Evolutionary conservation across 2,797 vertebrate species (phyloP).

Genomic region (Phalloptychus januarius): DNA sequence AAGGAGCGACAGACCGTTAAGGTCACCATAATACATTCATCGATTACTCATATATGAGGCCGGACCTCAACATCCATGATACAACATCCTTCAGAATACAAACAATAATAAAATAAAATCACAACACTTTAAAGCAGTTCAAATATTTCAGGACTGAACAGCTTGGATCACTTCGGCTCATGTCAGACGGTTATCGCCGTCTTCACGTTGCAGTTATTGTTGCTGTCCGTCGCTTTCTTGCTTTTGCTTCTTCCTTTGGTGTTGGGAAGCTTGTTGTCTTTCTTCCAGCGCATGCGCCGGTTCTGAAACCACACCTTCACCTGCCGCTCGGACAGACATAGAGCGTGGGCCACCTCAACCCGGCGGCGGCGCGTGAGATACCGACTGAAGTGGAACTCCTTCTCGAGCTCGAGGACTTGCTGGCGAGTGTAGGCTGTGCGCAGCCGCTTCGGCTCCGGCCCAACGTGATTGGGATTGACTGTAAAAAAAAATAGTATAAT

Average conservation of each 20-base stretch:
- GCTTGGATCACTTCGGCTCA: not conserved
- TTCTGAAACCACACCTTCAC: slow-evolving; percentile 99
- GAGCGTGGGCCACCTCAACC: slow-evolving; percentile 92
- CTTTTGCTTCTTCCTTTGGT: slow-evolving; percentile 74
- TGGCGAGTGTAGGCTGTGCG: slow-evolving; percentile 96
- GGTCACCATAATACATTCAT: slow-evolving; percentile 24
- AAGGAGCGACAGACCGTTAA: slow-evolving; percentile 14
- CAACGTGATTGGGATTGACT: slow-evolving; percentile 93
- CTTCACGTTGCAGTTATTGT: slow-evolving; percentile 35
- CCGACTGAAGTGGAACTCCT: slow-evolving; percentile 97
- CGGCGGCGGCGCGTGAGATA: slow-evolving; percentile 93
- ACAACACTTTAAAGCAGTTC: slow-evolving; percentile 24
- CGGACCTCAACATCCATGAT: slow-evolving; percentile 8
- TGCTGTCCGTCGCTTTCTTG: slow-evolving; percentile 56
- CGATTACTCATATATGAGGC: slow-evolving; percentile 21
- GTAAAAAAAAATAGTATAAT: slow-evolving; percentile 1
- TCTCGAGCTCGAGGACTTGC: slow-evolving; percentile 95
- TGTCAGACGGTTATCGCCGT: slow-evolving; percentile 46
- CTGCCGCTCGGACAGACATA: slow-evolving; percentile 93
- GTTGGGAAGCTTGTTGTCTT: slow-evolving; percentile 95
- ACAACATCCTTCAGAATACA: slow-evolving; percentile 1
- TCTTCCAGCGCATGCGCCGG: slow-evolving; percentile 98
- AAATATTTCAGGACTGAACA: slow-evolving; percentile 28
- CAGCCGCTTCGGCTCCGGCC: slow-evolving; percentile 91
- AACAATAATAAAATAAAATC: not conserved